These are phyloP conservation scores for Melitaea athalia DNA, from an alignment of 2,888 invertebrate species.

Conservation along the genomic window DNA sequence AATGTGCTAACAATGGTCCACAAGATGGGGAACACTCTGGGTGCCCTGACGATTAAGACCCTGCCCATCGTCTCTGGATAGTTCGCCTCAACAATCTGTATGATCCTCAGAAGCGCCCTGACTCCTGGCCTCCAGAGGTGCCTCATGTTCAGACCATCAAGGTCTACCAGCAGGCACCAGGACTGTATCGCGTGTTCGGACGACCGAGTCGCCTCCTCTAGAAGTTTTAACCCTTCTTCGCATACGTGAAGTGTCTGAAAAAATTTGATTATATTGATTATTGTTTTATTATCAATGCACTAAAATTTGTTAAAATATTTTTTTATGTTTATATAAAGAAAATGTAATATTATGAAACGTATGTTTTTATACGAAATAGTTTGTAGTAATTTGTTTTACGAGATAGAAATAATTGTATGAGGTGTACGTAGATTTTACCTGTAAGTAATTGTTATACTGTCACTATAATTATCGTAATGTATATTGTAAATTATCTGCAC, in stretches of 20 bases:
- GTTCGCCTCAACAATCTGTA: conserved; percentile 92
- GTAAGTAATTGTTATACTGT: no score
- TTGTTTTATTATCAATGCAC: no score
- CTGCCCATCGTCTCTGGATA: conserved; percentile 98
- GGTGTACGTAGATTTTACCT: no score
- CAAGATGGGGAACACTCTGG: conserved; percentile 95
- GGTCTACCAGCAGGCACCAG: conserved; percentile 95
- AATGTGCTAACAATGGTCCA: conserved; percentile 98
- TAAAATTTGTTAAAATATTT: no score
- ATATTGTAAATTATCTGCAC: no score
- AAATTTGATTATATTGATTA: not conserved
- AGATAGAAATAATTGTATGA: no score
- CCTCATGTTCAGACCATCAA: conserved; percentile 97
- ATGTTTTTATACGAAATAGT: no score
- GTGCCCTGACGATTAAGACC: conserved; percentile 94
- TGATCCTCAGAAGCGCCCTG: conserved; percentile 84
- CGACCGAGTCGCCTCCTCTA: conserved; percentile 92
- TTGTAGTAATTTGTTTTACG: no score
- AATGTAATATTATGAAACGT: no score
- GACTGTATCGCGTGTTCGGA: conserved; percentile 92
- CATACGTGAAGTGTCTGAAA: conserved; percentile 90
- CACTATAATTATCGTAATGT: no score
- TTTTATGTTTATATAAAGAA: no score
- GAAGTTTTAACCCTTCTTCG: conserved; percentile 93
- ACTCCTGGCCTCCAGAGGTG: conserved; percentile 98